Percentiles rank a stretch among this genome's conserved stretches.
Evolutionary conservation across 1,140 invertebrate species (phyloP).

Genomic region (Aricia agestis): DNA sequence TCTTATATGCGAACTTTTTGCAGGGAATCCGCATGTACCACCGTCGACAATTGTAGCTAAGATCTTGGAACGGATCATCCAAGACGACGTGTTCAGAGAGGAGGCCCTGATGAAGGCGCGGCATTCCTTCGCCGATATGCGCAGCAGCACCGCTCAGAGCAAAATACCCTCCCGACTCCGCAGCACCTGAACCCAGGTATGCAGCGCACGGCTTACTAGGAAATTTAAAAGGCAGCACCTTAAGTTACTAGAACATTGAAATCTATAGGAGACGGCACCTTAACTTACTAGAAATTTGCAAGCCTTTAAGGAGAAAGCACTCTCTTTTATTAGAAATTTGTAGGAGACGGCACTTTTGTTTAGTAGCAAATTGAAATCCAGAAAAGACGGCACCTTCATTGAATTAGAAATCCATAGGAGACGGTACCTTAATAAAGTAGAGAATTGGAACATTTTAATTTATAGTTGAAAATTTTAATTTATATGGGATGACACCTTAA

Average conservation of each 20-base stretch:
- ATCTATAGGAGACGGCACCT: neutral
- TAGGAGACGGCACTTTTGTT: no score
- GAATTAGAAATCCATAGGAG: neutral
- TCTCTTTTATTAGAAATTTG: no score
- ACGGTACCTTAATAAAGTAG: neutral
- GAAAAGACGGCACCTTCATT: neutral
- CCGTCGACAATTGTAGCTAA: conserved; percentile 77
- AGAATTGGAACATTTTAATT: no score
- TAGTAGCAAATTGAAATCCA: neutral
- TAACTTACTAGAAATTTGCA: no score
- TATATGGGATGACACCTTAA: no score
- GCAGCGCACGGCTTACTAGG: neutral
- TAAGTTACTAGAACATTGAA: neutral
- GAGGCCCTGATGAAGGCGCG: conserved; percentile 56
- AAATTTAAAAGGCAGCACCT: neutral
- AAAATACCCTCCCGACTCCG: conserved; percentile 35
- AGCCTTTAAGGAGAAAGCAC: no score
- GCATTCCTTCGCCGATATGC: conserved; percentile 66
- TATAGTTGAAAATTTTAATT: no score
- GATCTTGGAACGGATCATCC: conserved; percentile 72
- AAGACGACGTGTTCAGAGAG: conserved; percentile 60
- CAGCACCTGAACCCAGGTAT: conserved; percentile 28
- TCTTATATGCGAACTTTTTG: conserved; percentile 27
- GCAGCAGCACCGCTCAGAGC: conserved; percentile 41
- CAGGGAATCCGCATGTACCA: conserved; percentile 76